These are phyloP conservation scores for Spilogale gracilis DNA, from an alignment of 2,113 vertebrate genomes.

Conservation along the genomic window DNA sequence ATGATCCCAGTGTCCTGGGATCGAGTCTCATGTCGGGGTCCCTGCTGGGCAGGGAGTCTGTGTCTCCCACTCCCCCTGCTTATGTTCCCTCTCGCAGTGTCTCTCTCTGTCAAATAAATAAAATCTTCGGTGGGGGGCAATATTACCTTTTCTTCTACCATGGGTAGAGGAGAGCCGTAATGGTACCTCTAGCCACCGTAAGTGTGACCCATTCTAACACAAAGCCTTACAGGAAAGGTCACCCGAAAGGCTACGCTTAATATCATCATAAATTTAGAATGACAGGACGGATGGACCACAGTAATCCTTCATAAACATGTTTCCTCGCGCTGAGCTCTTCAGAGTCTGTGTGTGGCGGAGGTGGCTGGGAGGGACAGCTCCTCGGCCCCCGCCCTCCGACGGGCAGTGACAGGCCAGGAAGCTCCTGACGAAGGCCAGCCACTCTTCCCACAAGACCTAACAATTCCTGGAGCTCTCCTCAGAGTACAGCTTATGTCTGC, in stretches of 20 bases:
- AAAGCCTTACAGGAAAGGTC: neutral
- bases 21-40: no score
- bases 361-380: neutral
- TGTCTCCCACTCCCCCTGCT: no score
- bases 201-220: neutral
- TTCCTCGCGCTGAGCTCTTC: neutral
- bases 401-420: neutral
- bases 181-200: neutral
- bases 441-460: neutral
- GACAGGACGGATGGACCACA: neutral
- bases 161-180: neutral
- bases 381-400: neutral
- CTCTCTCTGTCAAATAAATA: no score
- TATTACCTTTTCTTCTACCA: neutral
- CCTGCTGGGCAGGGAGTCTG: no score
- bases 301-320: neutral
- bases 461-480: constrained; percentile 12
- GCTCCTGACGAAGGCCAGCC: neutral
- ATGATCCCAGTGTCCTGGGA: no score
- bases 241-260: constrained; percentile 30
- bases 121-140: neutral
- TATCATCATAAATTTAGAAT: neutral
- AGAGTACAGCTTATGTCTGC: neutral
- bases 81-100: no score
- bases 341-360: neutral